Conservation (phyloP, 1,140 invertebrate species). For the Drosophila orosa region DNA sequence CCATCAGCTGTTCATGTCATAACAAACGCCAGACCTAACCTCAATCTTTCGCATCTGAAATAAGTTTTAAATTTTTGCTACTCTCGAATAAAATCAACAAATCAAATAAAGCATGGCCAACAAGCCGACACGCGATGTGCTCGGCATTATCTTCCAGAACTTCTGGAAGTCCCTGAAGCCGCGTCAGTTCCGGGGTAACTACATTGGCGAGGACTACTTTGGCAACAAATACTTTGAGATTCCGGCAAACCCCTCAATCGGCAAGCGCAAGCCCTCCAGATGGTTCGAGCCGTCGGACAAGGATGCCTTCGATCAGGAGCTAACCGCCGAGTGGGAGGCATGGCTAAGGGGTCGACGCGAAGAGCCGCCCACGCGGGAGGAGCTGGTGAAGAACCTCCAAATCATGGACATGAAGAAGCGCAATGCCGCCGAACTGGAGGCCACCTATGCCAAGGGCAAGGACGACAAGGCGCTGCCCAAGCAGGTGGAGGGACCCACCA, state of each 20-base stretch:
- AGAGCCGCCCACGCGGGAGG: slow-evolving; percentile 89
- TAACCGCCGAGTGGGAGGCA: slow-evolving; percentile 93
- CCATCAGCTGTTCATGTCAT: slow-evolving; percentile 67
- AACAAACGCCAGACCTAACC: slow-evolving; percentile 62
- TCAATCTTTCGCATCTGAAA: slow-evolving; percentile 22
- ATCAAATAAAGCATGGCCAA: slow-evolving; percentile 62
- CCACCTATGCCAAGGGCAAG: slow-evolving; percentile 82
- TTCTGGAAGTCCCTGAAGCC: slow-evolving; percentile 87
- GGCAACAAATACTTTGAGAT: slow-evolving; percentile 94
- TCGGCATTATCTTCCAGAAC: slow-evolving; percentile 85
- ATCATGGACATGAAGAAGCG: slow-evolving; percentile 89
- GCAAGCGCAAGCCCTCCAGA: slow-evolving; percentile 87
- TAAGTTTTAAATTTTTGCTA: slow-evolving; percentile 10
- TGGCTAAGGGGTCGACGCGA: slow-evolving; percentile 88
- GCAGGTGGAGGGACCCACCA: slow-evolving; percentile 69
- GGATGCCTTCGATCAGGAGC: slow-evolving; percentile 87
- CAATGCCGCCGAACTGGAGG: slow-evolving; percentile 90
- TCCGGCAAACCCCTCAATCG: slow-evolving; percentile 86
- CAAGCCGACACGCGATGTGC: slow-evolving; percentile 84
- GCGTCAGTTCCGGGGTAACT: slow-evolving; percentile 85
- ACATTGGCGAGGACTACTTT: slow-evolving; percentile 89
- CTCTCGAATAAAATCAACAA: slow-evolving; percentile 32
- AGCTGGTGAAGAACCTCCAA: slow-evolving; percentile 89
- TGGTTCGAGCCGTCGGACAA: slow-evolving; percentile 89
- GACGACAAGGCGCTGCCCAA: slow-evolving; percentile 77